A percentile compares a stretch with the other conserved stretches of the same genome.
phyloP scores from a whole-genome alignment of 1,140 invertebrate species.

The Lysiphlebus fabarum region DNA sequence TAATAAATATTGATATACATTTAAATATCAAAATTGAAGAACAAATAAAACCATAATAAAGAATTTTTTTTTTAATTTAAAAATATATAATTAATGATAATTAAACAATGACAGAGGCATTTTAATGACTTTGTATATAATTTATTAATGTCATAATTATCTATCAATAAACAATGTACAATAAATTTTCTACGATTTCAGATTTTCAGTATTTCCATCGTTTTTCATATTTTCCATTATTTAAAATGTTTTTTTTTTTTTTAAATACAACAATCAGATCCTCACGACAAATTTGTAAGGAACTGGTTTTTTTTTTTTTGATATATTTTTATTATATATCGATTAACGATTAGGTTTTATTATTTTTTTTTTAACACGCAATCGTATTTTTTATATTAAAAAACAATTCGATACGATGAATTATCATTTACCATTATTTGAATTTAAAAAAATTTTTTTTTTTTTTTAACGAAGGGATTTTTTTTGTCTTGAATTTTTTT shows the following conservation, averaged over 20 bases:
- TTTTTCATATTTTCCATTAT: conserved; percentile 31
- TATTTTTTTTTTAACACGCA: too few species aligned
- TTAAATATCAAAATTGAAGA: conserved; percentile 14
- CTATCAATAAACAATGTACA: conserved; percentile 57
- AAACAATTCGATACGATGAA: background rate
- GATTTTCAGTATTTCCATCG: conserved; percentile 17
- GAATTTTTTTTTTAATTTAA: background rate
- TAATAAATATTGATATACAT: background rate
- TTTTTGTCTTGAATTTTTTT: too few species aligned
- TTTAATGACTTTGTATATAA: conserved; percentile 54
- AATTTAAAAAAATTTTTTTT: too few species aligned
- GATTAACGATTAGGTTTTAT: too few species aligned
- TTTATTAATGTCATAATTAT: conserved; percentile 55
- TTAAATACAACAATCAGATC: too few species aligned
- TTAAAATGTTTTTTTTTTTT: conserved; percentile 25
- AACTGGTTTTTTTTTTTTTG: too few species aligned
- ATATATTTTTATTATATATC: too few species aligned
- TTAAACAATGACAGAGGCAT: conserved; percentile 28
- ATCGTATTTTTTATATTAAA: too few species aligned
- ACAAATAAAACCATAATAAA: conserved; percentile 18
- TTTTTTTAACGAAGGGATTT: conserved; percentile 28
- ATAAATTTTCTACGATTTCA: conserved; percentile 52
- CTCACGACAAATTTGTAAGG: too few species aligned
- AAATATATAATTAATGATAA: conserved; percentile 6
- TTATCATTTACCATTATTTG: background rate